A percentile compares a stretch with the other conserved stretches of the same genome.
phyloP scores from a whole-genome alignment of 2,113 vertebrate genomes.

The Macaca mulatta region DNA sequence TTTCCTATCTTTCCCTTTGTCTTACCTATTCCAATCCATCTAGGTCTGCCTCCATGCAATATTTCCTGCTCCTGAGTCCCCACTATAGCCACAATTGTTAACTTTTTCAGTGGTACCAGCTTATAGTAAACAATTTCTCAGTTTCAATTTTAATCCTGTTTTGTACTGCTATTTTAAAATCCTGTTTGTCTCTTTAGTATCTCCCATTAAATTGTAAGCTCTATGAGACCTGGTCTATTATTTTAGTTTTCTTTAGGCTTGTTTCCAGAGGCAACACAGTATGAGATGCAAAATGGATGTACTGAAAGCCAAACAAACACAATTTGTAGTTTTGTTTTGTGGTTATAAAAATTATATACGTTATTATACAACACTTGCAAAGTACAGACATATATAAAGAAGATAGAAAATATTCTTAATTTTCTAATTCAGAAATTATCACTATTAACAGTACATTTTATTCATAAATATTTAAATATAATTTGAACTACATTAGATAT shows the following conservation, averaged over 20 bases:
- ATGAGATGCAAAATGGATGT: not conserved
- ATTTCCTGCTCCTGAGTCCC: not conserved
- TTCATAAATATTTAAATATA: slow-evolving; percentile 45
- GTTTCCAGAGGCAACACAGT: not conserved
- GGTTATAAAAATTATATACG: not conserved
- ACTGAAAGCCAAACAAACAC: not conserved
- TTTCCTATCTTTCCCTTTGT: not conserved
- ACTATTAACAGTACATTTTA: not conserved
- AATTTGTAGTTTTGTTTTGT: not conserved
- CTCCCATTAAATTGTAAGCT: not conserved
- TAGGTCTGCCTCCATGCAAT: not conserved
- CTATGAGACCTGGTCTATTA: not conserved
- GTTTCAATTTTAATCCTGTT: not conserved
- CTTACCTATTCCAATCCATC: not conserved
- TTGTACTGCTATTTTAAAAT: not conserved
- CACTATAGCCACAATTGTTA: not conserved
- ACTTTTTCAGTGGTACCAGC: not conserved
- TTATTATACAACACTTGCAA: not conserved
- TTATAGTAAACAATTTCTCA: not conserved
- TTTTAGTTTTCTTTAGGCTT: slow-evolving; percentile 2
- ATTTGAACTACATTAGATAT: slow-evolving; percentile 35
- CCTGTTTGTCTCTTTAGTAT: not conserved
- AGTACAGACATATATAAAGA: not conserved
- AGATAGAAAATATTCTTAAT: not conserved
- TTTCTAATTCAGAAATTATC: not conserved